Percentiles rank a stretch among this genome's conserved stretches.
These are phyloP conservation scores for Taeniopygia guttata DNA, from an alignment of 2,797 vertebrate genomes.

Conservation along the genomic window DNA sequence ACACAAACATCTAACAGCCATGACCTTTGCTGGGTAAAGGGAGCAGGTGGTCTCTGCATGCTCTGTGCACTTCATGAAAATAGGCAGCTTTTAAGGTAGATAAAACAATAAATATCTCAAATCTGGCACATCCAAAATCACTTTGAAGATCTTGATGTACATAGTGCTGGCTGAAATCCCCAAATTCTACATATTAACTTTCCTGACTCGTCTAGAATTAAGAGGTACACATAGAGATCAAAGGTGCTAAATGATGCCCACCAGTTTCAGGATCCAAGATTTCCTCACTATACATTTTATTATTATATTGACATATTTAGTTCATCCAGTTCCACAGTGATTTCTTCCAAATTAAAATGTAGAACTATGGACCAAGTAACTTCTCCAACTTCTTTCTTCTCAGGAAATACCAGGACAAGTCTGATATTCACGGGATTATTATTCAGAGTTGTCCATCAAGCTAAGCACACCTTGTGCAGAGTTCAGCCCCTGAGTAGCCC, in stretches of 20 bases:
- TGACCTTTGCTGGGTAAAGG: neutral
- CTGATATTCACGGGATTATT: neutral
- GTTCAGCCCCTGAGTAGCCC: neutral
- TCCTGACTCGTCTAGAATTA: neutral
- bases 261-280: neutral
- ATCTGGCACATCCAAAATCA: neutral
- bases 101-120: neutral
- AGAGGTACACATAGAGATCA: neutral
- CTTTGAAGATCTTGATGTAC: neutral
- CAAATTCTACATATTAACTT: neutral
- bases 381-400: neutral
- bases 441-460: neutral
- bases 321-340: neutral
- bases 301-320: neutral
- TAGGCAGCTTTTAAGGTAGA: neutral
- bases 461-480: neutral
- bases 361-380: neutral
- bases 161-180: neutral
- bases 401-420: neutral
- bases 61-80: neutral
- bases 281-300: neutral
- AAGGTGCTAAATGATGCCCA: neutral
- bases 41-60: neutral
- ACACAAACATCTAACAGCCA: neutral
- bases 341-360: neutral